Base-by-base conservation (phyloP, 1,140 invertebrate species). In the Drosophila kurseongensis region DNA sequence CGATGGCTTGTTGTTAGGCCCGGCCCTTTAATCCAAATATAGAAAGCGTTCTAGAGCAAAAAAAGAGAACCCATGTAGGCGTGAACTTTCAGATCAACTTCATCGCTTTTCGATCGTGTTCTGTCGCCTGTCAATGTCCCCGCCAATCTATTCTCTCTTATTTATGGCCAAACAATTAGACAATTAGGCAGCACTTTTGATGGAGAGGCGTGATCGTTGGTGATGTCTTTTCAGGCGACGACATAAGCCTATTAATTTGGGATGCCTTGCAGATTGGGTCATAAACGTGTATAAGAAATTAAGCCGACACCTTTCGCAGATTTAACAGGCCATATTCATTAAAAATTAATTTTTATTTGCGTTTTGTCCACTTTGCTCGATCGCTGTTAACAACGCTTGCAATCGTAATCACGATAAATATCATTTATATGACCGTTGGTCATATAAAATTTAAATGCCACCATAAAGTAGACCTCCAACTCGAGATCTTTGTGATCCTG, bases 111-210 rank as follows among this genome's bases (percentile, higher is more conserved):
- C 16, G 35, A 41, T 59, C 45, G 63, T 74, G 45, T 36, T 32
- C 12, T 38, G 42, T 71, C 50, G 80, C 57, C 75, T 81, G 78
- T 81, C 78, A 77, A 72, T 73, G 68, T 76, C 41, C 72, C 58
- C 59, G 41, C 38, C 58, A 44, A 57, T 60, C 55, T 42, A 29
- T 78, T 51, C 74, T 18, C 42, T 13, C 29, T 83, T 79, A 83
- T 82, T 83, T 84, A 84, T 58, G 47, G 52, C 48, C 76, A 54
- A 54, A 75, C 79, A 82, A 82, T 82, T 82, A 82, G 71, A 85
- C 81, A 85, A 86, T 83, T 79, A 75, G 69, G 42, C 51, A 74
- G 48, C 58, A 67, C 54, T 68, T 71, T 67, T 73, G 50, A 51
- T 50, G 75, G 41, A 61, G 27, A 59, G 57, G 75, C 75, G 80